Percentiles rank a stretch among this genome's conserved stretches.
These are phyloP conservation scores for Subacronicta megacephala DNA, from an alignment of 2,888 invertebrate species.

Conservation along the genomic window DNA sequence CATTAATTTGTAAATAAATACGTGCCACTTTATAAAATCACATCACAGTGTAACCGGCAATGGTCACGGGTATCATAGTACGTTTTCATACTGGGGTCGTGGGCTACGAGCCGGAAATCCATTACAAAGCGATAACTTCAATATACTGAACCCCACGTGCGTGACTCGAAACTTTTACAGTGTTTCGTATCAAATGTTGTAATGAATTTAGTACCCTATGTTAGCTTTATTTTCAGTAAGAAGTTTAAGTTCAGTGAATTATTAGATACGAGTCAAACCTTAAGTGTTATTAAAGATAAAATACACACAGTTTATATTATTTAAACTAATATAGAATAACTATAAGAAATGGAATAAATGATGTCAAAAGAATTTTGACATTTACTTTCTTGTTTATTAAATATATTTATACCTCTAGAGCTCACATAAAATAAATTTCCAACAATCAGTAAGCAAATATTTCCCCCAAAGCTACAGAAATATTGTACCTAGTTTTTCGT, in stretches of 20 bases:
- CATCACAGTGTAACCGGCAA: constrained; percentile 21
- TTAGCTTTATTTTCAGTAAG: too few relatives aligned
- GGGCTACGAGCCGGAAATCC: constrained; percentile 39
- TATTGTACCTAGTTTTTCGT: neutral
- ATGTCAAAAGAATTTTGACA: too few relatives aligned
- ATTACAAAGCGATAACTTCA: constrained; percentile 50
- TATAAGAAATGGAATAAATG: too few relatives aligned
- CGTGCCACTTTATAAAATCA: constrained; percentile 12
- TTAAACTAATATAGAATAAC: too few relatives aligned
- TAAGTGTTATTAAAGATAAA: too few relatives aligned
- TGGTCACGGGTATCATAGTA: constrained; percentile 34
- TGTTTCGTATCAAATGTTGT: constrained; percentile 17
- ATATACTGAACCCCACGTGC: constrained; percentile 31
- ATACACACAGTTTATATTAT: too few relatives aligned
- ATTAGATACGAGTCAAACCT: too few relatives aligned
- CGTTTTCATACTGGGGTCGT: constrained; percentile 37
- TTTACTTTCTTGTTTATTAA: too few relatives aligned
- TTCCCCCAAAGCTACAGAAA: neutral
- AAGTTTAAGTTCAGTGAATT: too few relatives aligned
- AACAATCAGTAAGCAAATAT: too few relatives aligned
- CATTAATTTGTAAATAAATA: too few relatives aligned
- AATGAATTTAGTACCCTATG: neutral
- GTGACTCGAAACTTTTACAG: constrained; percentile 32
- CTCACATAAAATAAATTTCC: neutral
- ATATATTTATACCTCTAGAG: too few relatives aligned